A percentile compares a stretch with the other conserved stretches of the same genome.
phyloP scores from a whole-genome alignment of 2,888 invertebrate species.

The Thecophora atra region DNA sequence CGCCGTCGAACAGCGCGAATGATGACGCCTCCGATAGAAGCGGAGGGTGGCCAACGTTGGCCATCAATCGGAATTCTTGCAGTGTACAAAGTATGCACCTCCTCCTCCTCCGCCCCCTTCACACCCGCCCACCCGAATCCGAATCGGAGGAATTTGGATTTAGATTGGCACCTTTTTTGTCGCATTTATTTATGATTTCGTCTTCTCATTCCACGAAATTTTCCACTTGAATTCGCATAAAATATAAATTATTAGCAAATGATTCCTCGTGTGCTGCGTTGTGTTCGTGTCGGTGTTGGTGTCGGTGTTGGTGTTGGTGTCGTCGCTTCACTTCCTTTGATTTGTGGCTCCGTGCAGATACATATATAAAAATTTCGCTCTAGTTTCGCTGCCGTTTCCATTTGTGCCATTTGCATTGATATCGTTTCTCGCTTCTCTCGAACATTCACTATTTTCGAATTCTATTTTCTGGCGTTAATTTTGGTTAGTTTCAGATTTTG shows the following conservation, averaged over 20 bases:
- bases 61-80: slow-evolving; percentile 9
- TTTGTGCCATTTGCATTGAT: background rate
- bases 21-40: background rate
- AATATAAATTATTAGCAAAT: slow-evolving; percentile 15
- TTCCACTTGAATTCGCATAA: slow-evolving; percentile 34
- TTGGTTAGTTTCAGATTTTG: background rate
- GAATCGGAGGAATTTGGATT: background rate
- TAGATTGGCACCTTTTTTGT: background rate
- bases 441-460: slow-evolving; percentile 27
- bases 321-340: background rate
- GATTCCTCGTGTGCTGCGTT: background rate
- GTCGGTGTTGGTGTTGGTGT: background rate
- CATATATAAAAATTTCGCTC: background rate
- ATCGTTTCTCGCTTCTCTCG: background rate
- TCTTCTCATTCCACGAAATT: slow-evolving; percentile 20
- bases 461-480: slow-evolving; percentile 14
- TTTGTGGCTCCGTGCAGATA: background rate
- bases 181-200: slow-evolving; percentile 4
- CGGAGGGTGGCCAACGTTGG: slow-evolving; percentile 19
- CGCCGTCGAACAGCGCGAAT: background rate
- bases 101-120: background rate
- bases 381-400: background rate
- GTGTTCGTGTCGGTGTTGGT: slow-evolving; percentile 5
- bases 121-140: background rate
- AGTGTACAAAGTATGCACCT: background rate